Base-by-base conservation (phyloP, 2,113 vertebrate genomes). In the Hemibagrus wyckioides region DNA sequence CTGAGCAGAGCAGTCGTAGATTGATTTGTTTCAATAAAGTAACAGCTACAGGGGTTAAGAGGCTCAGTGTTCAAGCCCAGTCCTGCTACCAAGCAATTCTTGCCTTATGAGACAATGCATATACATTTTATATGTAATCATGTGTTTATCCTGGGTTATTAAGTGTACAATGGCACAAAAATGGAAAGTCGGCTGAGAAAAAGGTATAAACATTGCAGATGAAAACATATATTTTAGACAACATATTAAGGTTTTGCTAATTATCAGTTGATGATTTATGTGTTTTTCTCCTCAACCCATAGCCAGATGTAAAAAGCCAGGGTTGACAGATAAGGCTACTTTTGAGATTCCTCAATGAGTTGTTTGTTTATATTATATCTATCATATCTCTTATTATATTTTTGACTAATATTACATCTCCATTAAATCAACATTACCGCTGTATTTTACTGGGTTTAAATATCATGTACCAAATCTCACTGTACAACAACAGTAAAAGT, bases 41-140 rank as follows among this genome's bases (percentile, higher is more conserved):
- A 88, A 84, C 84, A 77, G 76, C 79, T 80, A 83, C 50, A 10
- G 76, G 73, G 80, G 88, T 89, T 85, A 89, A 28, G 48, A 50
- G 63, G 52, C 39, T 44, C 69, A 48, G 79, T 84, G 83, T 84
- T 61, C 63, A 61, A 36, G 28, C 30, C 67, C 30, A 86, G 39
- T 21, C 25, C 69, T 63, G 44, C 21, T 36, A 36, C 4, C n/a
- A 52, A 75, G 56, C 73, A 85, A 65, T 41, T 3, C 9, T 13
- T 39, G 19, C 19, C 11, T 41, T 41, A 41, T 44, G 6, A 28
- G 48, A n/a, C 28, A n/a, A 73, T 41, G 21, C 69, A 21, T 41
- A 41, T 36, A 2, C 30, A 69, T 36, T 73, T 10, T 1, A 11
- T 73, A 73, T 44, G 23, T 10, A 41, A 73, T 73, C 9, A 44